phyloP scores from a whole-genome alignment of 2,888 invertebrate genomes.

The Azorinus chamasolen region DNA sequence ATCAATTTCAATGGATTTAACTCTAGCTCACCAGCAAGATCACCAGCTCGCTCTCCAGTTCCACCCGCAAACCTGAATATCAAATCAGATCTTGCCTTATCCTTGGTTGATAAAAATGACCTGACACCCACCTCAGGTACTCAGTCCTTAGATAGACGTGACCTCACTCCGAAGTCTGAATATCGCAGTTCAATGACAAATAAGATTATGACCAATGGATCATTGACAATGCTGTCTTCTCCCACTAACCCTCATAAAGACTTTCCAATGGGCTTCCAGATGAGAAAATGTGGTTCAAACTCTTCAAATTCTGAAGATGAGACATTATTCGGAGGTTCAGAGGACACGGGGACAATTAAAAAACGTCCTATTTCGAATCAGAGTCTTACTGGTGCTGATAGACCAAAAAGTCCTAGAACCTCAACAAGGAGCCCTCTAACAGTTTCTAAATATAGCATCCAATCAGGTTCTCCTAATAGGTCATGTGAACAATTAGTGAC shows the following conservation, averaged over 20 bases:
- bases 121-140: constrained; percentile 18
- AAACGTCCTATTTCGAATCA: constrained; percentile 74
- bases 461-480: constrained; percentile 32
- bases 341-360: constrained; percentile 85
- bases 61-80: too few species aligned
- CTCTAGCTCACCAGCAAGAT: too few species aligned
- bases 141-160: constrained; percentile 69
- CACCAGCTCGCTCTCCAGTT: too few species aligned
- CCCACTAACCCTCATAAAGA: constrained; percentile 82
- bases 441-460: constrained; percentile 38
- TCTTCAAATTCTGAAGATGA: constrained; percentile 84
- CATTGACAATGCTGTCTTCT: constrained; percentile 81
- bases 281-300: constrained; percentile 77
- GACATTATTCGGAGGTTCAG: constrained; percentile 74
- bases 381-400: constrained; percentile 43
- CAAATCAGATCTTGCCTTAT: too few species aligned
- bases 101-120: too few species aligned
- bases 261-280: constrained; percentile 72
- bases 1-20: too few species aligned
- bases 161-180: constrained; percentile 61
- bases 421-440: constrained; percentile 54
- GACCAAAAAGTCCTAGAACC: constrained; percentile 62
- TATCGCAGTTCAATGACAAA: constrained; percentile 81
- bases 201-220: constrained; percentile 85
- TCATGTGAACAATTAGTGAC: constrained; percentile 30